Conservation (phyloP, 2,888 invertebrate genomes). For the Sinotaia quadrata region DNA sequence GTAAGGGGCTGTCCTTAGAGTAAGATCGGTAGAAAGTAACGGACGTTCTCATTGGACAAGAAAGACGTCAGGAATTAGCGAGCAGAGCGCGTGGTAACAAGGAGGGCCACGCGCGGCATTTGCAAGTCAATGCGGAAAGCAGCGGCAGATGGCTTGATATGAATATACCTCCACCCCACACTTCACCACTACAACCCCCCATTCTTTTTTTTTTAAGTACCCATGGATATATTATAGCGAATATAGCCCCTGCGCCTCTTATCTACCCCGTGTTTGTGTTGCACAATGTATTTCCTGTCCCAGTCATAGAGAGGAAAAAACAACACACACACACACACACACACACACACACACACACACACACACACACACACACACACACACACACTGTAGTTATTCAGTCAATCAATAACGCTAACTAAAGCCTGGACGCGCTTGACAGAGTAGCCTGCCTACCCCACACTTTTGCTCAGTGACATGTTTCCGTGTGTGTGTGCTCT, state of each 20-base stretch:
- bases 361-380: no score
- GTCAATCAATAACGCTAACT: background rate
- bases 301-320: background rate
- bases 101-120: slow-evolving; percentile 28
- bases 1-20: no score
- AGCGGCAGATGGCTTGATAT: slow-evolving; percentile 28
- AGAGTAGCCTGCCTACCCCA: no score
- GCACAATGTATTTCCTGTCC: slow-evolving; percentile 30
- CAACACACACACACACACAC: no score
- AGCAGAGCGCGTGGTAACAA: slow-evolving; percentile 21
- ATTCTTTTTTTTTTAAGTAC: slow-evolving; percentile 27
- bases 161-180: slow-evolving; percentile 30
- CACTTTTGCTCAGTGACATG: no score
- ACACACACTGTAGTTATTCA: slow-evolving; percentile 16
- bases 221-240: slow-evolving; percentile 27
- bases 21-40: no score
- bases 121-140: slow-evolving; percentile 26
- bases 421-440: background rate
- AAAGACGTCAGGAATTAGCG: background rate
- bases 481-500: no score
- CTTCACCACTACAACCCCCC: no score
- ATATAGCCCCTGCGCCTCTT: slow-evolving; percentile 19
- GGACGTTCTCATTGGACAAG: slow-evolving; percentile 22
- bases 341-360: no score
- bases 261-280: slow-evolving; percentile 29